Evolutionary conservation across 2,113 vertebrate species (phyloP), one percentile per base, ranked within the genome.

Genomic region (Oreochromis tanganicae): DNA sequence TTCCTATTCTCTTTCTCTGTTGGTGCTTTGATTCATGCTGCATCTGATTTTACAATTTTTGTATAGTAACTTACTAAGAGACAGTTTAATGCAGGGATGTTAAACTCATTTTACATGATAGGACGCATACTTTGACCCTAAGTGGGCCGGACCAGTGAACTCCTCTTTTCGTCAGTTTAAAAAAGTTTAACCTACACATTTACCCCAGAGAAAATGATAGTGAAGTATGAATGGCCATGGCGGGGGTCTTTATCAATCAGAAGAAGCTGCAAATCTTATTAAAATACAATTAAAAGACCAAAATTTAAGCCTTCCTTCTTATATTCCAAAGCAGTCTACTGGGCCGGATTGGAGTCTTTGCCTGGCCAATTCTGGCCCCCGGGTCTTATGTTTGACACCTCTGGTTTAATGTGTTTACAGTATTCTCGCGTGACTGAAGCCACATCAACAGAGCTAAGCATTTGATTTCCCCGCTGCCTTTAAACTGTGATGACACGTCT

Each of bases 401-500:
- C 63, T 1, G 34, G 21, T 38, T 68, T 38, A 83, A 91, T 91
- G 83, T 84, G 66, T 93, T 85, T 57, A 81, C 87, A 79, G 46
- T 89, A 32, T 52, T 82, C 81, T 90, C 86, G 56, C 19, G 34
- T 75, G 87, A 81, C 78, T 41, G 85, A 82, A 85, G 46, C 87
- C 78, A 85, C 83, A 85, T 91, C 81, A 82, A 13, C 80, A 19
- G 19, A 41, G 41, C 85, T 9, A 14, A 36, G 50, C 10, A 8
- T 88, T 85, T 90, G 79, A 89, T 92, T 88, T 87, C 91, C 87
- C 88, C 24, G 5, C 84, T 91, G 91, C 89, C 87, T 88, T 89
- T 87, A 85, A 83, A 89, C 85, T 80, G 89, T 90, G 80, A 90
- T 90, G 91, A 89, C 55, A 12, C 63, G 55, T 82, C 57, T 88